Evolutionary conservation across 2,113 vertebrate genomes (phyloP), one percentile per base, ranked within the genome.

Genomic region (Capreolus pygargus): DNA sequence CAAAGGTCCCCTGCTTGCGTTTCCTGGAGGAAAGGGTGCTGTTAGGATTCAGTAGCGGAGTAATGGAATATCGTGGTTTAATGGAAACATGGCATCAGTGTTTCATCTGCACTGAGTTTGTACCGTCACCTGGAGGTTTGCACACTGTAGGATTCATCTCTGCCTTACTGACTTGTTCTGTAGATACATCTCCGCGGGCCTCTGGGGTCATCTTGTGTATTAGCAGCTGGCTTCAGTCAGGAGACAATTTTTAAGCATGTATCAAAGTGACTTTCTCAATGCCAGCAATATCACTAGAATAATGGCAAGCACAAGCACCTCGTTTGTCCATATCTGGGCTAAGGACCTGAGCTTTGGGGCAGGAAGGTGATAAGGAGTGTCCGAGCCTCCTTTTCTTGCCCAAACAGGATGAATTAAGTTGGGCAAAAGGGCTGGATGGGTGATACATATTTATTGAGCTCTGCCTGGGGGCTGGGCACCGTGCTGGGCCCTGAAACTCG

Each of bases 391-490:
- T 23, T 50, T 28, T 82, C n/a, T n/a, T 36, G 12, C 30, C 47
- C 39, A 21, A 15, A 28, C 5, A 3, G 28, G 27, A 25, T 30
- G 17, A 3, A 1, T 15, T 50, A 39, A 5, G 50, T 25, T 16
- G 8, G 39, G 57, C 36, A 23, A 45, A 79, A 25, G 36, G 21
- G n/a, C 55, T 87, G 17, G n/a, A 25, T 9, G 21, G 45, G 39
- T 1, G 5, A 45, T 0, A 1, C n/a, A 15, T 17, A 4, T 84
- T 36, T n/a, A 27, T 21, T 0, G 4, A 55, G 81, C n/a, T 15
- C 13, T n/a, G 33, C 47, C n/a, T 1, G 0, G 23, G n/a, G 39
- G 14, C 47, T 5, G n/a, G 47, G 12, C 47, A 50, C 4, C 4
- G 52, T 16, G 13, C n/a, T 57, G 52, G 33, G 6, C 39, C n/a